A percentile compares a stretch with the other conserved stretches of the same genome.
Conservation (phyloP, 2,113 vertebrate species). For the Sinocyclocheilus anophthalmus region DNA sequence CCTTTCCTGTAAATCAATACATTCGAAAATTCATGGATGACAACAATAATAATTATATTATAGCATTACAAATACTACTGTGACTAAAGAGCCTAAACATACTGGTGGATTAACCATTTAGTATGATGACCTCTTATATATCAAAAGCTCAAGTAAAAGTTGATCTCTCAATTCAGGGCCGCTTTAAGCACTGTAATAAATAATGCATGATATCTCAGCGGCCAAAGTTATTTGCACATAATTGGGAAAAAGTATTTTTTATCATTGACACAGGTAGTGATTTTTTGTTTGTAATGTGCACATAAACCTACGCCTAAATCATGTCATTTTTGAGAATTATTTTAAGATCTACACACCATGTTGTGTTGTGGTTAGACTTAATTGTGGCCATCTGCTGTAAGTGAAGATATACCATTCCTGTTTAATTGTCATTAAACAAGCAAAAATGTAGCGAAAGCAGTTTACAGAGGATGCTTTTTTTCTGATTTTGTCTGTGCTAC, state of each 20-base stretch:
- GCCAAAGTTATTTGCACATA: not conserved
- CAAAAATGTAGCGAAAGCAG: not conserved
- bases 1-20: too few species aligned
- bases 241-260: not conserved
- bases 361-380: not conserved
- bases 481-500: not conserved
- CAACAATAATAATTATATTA: too few species aligned
- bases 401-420: not conserved
- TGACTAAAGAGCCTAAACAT: too few species aligned
- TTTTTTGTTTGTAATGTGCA: not conserved
- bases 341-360: not conserved
- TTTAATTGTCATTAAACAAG: not conserved
- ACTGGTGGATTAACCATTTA: too few species aligned
- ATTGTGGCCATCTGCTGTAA: not conserved
- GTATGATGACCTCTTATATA: too few species aligned
- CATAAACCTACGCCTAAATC: not conserved
- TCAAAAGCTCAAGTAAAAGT: too few species aligned
- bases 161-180: too few species aligned
- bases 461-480: not conserved
- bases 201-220: not conserved
- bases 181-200: not conserved
- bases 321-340: not conserved
- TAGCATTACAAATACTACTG: too few species aligned
- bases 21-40: too few species aligned
- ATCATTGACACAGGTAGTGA: not conserved